phyloP scores from a whole-genome alignment of 1,140 invertebrate species.

The Proctacanthus coquilletti region DNA sequence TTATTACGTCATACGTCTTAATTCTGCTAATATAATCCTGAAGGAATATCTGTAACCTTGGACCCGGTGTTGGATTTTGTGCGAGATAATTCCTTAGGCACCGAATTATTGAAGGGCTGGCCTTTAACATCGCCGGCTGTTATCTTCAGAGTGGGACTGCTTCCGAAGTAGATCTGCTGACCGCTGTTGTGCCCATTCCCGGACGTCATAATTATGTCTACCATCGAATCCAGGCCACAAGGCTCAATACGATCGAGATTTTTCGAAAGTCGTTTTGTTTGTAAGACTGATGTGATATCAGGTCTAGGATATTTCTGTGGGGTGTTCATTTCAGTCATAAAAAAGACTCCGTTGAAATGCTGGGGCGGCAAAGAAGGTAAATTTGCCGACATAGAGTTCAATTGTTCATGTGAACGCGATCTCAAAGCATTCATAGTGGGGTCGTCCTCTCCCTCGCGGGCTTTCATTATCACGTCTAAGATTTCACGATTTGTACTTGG shows the following conservation, averaged over 20 bases:
- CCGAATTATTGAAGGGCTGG: slow-evolving; percentile 19
- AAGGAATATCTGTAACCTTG: slow-evolving; percentile 54
- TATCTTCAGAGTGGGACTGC: slow-evolving; percentile 31
- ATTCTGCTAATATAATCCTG: slow-evolving; percentile 46
- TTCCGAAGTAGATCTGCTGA: slow-evolving; percentile 28
- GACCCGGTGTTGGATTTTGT: slow-evolving; percentile 27
- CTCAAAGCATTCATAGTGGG: slow-evolving; percentile 28
- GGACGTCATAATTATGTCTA: slow-evolving; percentile 47
- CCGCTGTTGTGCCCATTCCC: slow-evolving; percentile 33
- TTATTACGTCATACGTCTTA: not conserved
- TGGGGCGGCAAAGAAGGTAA: slow-evolving; percentile 20
- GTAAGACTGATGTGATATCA: slow-evolving; percentile 36
- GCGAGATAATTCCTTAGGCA: slow-evolving; percentile 18
- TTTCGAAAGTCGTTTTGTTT: slow-evolving; percentile 47
- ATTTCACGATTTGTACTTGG: slow-evolving; percentile 36
- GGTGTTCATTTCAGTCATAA: slow-evolving; percentile 29
- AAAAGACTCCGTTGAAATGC: slow-evolving; percentile 33
- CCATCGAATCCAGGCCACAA: slow-evolving; percentile 47
- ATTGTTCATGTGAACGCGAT: slow-evolving; percentile 18
- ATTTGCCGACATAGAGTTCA: not conserved
- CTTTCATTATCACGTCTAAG: slow-evolving; percentile 36
- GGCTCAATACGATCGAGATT: slow-evolving; percentile 63
- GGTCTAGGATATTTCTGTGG: slow-evolving; percentile 26
- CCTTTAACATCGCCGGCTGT: slow-evolving; percentile 10
- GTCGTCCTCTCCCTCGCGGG: slow-evolving; percentile 30